Percentiles rank a stretch among this genome's conserved stretches.
phyloP scores from a whole-genome alignment of 2,113 vertebrate species.

The Tyto alba region DNA sequence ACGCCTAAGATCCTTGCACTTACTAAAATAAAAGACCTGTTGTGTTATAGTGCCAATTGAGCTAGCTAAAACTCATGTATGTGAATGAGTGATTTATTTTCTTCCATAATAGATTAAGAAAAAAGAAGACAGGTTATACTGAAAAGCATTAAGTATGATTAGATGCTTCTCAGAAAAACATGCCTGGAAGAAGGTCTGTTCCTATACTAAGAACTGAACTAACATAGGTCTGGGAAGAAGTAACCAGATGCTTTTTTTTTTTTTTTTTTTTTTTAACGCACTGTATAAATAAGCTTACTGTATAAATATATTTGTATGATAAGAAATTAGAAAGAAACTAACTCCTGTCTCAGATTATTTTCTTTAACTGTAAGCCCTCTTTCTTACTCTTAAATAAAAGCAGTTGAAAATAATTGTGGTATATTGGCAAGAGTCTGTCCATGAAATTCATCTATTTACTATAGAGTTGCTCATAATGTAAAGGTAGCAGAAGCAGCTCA shows the following conservation, averaged over 20 bases:
- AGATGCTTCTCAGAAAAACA: not conserved
- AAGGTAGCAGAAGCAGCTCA: not conserved
- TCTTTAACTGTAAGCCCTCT: not conserved
- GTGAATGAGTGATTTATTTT: not conserved
- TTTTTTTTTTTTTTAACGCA: not conserved
- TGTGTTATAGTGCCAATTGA: not conserved
- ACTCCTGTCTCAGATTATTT: not conserved
- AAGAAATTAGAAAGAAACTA: not conserved
- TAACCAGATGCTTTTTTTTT: not conserved
- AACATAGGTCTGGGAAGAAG: not conserved
- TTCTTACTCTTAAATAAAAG: not conserved
- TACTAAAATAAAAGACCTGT: not conserved
- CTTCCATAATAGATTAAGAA: not conserved
- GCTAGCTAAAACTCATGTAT: not conserved
- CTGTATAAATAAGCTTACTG: not conserved
- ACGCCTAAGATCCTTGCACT: not conserved
- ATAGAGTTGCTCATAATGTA: not conserved
- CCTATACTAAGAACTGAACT: not conserved
- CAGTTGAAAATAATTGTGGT: not conserved
- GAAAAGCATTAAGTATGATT: not conserved
- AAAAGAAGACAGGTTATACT: not conserved
- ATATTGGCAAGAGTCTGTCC: not conserved
- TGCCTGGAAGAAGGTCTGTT: not conserved
- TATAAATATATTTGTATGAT: not conserved
- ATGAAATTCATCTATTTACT: not conserved